These are phyloP conservation scores for Gallinago solitaria DNA, from an alignment of 2,797 vertebrate species.

Conservation along the genomic window DNA sequence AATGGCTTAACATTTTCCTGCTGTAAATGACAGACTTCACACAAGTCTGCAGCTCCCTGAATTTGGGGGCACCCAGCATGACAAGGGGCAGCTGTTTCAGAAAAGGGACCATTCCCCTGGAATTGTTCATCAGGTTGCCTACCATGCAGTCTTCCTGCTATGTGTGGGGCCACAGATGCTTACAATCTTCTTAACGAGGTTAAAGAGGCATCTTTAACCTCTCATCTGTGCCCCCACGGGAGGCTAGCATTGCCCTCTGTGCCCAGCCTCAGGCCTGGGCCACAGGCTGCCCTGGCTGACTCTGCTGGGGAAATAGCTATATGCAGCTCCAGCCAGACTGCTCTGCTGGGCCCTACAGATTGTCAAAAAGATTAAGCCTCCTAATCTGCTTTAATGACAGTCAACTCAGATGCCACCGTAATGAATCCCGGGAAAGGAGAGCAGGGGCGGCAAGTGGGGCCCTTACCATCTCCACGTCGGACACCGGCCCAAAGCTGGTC, in stretches of 20 bases:
- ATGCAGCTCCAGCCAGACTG: neutral
- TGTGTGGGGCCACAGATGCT: neutral
- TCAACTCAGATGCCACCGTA: constrained; percentile 46
- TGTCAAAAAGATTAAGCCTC: constrained; percentile 52
- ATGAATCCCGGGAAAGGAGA: neutral
- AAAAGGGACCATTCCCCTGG: neutral
- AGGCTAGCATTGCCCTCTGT: no score
- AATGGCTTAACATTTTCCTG: neutral
- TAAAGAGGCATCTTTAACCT: neutral
- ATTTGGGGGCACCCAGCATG: neutral
- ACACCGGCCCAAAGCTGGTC: constrained; percentile 97
- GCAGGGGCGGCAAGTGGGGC: neutral
- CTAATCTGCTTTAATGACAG: constrained; percentile 56
- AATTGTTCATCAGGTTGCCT: neutral
- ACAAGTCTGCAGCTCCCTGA: neutral
- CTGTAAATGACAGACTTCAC: neutral
- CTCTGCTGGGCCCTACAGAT: constrained; percentile 19
- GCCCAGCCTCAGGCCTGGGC: neutral
- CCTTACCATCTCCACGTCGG: constrained; percentile 97
- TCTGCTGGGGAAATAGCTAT: neutral
- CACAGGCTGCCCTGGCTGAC: neutral
- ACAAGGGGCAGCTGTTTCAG: neutral
- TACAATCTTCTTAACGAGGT: neutral
- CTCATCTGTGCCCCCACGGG: accelerated
- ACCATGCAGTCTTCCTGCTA: neutral